Base-by-base conservation (phyloP, 1,140 invertebrate species). In the Mya arenaria region DNA sequence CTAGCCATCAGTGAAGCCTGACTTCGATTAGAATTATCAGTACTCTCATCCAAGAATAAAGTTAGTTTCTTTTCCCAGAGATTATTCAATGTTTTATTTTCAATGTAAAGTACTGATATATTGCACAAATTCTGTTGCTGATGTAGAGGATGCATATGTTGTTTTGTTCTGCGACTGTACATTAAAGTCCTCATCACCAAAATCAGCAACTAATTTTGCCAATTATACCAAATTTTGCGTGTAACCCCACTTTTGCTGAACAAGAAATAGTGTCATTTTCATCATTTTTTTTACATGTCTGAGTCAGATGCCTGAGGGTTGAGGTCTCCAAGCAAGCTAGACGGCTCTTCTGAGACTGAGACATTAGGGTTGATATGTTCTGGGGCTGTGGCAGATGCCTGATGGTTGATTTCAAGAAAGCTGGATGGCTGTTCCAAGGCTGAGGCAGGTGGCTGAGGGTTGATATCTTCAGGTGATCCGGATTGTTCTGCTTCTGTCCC, bases 1-100 rank as follows among this genome's bases (percentile, higher is more conserved):
- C 44, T 15, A 28, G 68, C 68, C 25, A 71, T 32, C 37, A 71
- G 17, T 71, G 68, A 71, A 30, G 37, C 25, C 15, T 71, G 68
- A 1, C 25, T 25, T 55, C 68, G 52, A 41, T 71, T 71, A 34
- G 25, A 19, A 17, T 52, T 32, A 56, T 71, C 68, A 37, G 68
- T 55, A n/a, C 44, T 48, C 37, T 48, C 37, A 25, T 69, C 41
- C 13, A 32, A 10, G 15, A 69, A 69, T 4, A 69, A 32, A 48
- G 66, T 69, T 30, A 69, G 56, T 23, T 71, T 71, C 41, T 25
- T 6, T 13, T 32, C 13, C 28, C 23, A 19, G 10, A 71, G 41
- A 13, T 71, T 32, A 17, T 25, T 15, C 34, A 71, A 55, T 13
- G 23, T 36, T 71, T 71, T 71, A 34, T 36, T 25, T 52, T 71